Evolutionary conservation across 2,888 invertebrate species (phyloP), one percentile per base, ranked within the genome.

Genomic region (Lissonota sp.): DNA sequence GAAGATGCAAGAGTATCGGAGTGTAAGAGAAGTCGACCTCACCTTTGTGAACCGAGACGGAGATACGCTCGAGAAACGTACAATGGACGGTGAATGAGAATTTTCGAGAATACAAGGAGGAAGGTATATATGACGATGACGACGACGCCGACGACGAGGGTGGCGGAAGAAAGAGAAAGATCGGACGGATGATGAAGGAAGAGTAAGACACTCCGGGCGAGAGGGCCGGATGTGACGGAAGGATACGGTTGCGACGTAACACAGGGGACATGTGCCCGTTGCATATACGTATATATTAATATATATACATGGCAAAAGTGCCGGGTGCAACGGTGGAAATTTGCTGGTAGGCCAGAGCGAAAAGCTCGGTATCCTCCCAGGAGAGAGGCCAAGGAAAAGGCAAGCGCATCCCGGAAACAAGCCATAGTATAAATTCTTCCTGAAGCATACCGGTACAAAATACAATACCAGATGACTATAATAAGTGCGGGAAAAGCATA

Each of bases 221-320:
- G n/a, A n/a, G n/a, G n/a, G n/a, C 84, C 84, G 84, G 84, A 83
- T 81, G 80, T 74, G 67, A 70, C 80, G 83, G 84, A 84, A 83
- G 84, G 83, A 84, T 84, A 73, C 72, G 69, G 63, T 79, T 75
- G 70, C 84, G 82, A 79, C 80, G 78, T 66, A 63, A 63, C 79
- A 64, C 79, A 64, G 69, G 73, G 64, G 26, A 26, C 76, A 70
- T 53, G 51, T 70, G 70, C 70, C 70, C 64, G 78, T 63, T 60
- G 51, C 72, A 76, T 66, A 39, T 40, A 51, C 40, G 71, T 51
- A 51, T 51, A 51, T 51, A 12, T 51, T 53, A 39, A 53, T 62
- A 62, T 72, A 62, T 72, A 51, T 42, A 42, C 71, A 62, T 26
- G 26, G 26, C 26, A 26, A 26, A 26, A 26, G 51, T 64, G 46